Conservation (phyloP, 2,113 vertebrate genomes). For the Papio anubis region DNA sequence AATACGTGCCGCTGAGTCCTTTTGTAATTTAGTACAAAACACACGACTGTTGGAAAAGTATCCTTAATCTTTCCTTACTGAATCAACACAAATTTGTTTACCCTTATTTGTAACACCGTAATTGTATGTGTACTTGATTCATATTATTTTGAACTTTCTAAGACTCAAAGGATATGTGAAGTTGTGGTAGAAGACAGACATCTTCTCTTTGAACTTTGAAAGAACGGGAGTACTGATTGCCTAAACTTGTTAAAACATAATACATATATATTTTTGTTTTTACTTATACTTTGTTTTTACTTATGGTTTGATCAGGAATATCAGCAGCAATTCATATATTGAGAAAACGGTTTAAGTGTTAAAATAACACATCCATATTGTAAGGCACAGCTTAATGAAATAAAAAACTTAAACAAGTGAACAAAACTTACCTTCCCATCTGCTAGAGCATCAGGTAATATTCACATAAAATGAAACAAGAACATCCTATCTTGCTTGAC, state of each 20-base stretch:
- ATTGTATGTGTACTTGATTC: background rate
- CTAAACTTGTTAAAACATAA: background rate
- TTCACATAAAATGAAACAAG: conserved; percentile 1
- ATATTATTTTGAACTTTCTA: background rate
- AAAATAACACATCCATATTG: background rate
- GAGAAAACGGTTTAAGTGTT: background rate
- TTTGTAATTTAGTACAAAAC: conserved; percentile 1
- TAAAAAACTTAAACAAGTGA: background rate
- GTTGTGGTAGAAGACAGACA: background rate
- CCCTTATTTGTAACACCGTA: background rate
- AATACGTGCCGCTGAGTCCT: background rate
- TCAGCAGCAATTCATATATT: conserved; percentile 6
- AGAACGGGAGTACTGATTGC: background rate
- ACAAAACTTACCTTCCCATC: background rate
- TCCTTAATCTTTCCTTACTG: background rate
- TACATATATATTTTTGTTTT: background rate
- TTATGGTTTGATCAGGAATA: background rate
- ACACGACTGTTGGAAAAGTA: background rate
- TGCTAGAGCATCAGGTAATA: conserved; percentile 30
- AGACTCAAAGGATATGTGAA: conserved; percentile 2
- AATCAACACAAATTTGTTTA: background rate
- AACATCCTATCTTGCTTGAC: conserved; percentile 46
- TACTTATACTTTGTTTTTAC: conserved; percentile 2
- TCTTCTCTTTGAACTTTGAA: background rate
- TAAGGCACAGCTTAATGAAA: conserved; percentile 1